These are phyloP conservation scores for Peribatodes rhomboidaria DNA, from an alignment of 2,888 invertebrate species.

Conservation along the genomic window DNA sequence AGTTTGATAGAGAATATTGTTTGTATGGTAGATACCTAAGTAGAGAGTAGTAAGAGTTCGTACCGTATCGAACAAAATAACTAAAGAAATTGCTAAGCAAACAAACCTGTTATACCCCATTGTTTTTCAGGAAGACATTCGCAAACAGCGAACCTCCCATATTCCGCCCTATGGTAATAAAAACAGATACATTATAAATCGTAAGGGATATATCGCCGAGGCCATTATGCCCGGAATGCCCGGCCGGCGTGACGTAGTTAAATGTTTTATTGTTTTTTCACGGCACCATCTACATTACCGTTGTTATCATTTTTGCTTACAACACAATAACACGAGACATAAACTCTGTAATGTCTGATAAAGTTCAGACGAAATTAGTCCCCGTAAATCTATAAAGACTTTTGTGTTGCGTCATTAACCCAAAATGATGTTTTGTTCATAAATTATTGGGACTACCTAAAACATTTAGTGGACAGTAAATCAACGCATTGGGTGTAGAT, in stretches of 20 bases:
- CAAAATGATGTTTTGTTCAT: constrained; percentile 39
- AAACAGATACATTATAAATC: constrained; percentile 80
- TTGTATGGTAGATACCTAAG: no score
- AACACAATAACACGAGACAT: constrained; percentile 62
- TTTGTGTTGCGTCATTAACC: constrained; percentile 40
- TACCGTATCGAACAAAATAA: constrained; percentile 1
- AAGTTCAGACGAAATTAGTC: constrained; percentile 56
- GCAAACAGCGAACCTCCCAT: constrained; percentile 35
- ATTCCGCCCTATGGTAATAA: constrained; percentile 74
- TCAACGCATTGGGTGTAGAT: constrained; percentile 19
- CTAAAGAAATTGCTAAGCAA: constrained; percentile 14
- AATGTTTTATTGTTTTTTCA: constrained; percentile 81
- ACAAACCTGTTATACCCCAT: constrained; percentile 11
- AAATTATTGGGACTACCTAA: constrained; percentile 29
- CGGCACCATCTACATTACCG: constrained; percentile 71
- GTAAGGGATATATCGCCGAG: constrained; percentile 74
- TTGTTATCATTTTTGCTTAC: constrained; percentile 73
- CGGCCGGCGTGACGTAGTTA: constrained; percentile 76
- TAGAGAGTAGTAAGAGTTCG: no score
- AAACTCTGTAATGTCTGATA: constrained; percentile 58
- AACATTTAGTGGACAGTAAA: constrained; percentile 34
- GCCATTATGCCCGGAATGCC: constrained; percentile 71
- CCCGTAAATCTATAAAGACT: constrained; percentile 45
- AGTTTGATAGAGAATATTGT: not conserved
- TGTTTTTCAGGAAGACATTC: constrained; percentile 23